Conservation (phyloP, 1,140 invertebrate species). For the Coelopa frigida region DNA sequence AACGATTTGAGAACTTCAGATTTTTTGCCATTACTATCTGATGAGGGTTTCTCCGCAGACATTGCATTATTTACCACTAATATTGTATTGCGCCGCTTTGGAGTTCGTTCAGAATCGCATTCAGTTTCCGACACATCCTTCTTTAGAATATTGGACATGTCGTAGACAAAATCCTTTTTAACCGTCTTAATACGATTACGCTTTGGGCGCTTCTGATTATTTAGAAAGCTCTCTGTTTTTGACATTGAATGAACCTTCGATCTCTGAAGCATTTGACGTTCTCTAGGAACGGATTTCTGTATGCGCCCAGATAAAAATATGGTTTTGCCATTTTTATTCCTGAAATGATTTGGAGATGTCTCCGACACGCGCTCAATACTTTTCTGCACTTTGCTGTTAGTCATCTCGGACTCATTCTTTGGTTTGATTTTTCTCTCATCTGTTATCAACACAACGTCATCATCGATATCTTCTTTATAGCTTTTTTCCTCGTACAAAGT, state of each 20-base stretch:
- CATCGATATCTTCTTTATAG: slow-evolving; percentile 36
- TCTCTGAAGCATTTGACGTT: slow-evolving; percentile 2
- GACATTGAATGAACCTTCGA: slow-evolving; percentile 1
- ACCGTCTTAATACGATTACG: slow-evolving; percentile 57
- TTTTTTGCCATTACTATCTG: neutral
- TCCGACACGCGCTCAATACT: no score
- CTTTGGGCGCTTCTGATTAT: slow-evolving; percentile 49
- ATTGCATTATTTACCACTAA: no score
- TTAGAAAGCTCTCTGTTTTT: no score
- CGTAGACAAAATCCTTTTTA: slow-evolving; percentile 62
- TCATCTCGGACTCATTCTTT: neutral
- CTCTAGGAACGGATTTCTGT: no score
- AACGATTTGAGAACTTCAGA: neutral
- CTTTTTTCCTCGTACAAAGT: slow-evolving; percentile 36
- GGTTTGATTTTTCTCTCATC: neutral
- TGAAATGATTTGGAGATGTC: no score
- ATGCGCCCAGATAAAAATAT: no score
- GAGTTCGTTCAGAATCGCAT: neutral
- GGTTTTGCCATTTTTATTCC: no score
- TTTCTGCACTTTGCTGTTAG: slow-evolving; percentile 10
- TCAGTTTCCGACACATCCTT: slow-evolving; percentile 15
- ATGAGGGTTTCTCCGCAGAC: no score
- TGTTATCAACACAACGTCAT: slow-evolving; percentile 32
- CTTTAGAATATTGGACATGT: slow-evolving; percentile 52
- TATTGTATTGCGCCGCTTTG: slow-evolving; percentile 11